A percentile compares a stretch with the other conserved stretches of the same genome.
phyloP scores from a whole-genome alignment of 2,113 vertebrate species.

The Pachyramphus minor region DNA sequence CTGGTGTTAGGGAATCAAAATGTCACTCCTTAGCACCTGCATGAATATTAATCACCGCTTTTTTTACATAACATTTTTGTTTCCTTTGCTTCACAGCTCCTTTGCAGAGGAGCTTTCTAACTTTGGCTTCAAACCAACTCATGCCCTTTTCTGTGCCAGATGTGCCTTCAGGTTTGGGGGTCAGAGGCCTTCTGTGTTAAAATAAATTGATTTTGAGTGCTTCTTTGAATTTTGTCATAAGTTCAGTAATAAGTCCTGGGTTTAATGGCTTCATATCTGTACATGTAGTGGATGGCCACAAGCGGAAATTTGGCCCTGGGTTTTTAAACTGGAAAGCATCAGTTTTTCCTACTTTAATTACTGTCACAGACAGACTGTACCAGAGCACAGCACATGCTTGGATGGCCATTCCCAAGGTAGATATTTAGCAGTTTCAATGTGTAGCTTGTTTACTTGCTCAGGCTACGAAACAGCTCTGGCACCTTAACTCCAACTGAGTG shows the following conservation, averaged over 20 bases:
- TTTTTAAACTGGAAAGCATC: neutral
- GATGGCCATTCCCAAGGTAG: neutral
- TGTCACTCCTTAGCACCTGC: conserved; percentile 39
- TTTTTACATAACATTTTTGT: conserved; percentile 31
- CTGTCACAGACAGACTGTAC: neutral
- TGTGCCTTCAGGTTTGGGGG: neutral
- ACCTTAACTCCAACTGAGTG: neutral
- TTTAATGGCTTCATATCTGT: neutral
- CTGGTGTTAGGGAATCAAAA: conserved; percentile 48
- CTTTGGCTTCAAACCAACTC: neutral
- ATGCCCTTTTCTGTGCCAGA: neutral
- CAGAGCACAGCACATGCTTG: neutral
- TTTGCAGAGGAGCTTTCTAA: neutral
- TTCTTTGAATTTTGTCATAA: neutral
- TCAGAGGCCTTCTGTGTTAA: neutral
- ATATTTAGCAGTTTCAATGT: neutral
- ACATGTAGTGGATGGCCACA: neutral
- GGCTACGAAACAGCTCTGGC: neutral
- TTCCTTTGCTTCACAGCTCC: neutral
- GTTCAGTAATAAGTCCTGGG: neutral
- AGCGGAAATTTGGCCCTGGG: neutral
- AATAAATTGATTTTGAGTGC: conserved; percentile 10
- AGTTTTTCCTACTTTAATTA: neutral
- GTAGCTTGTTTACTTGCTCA: neutral
- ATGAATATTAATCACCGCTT: conserved; percentile 27